Evolutionary conservation across 2,113 vertebrate species (phyloP).

Genomic region (Salvelinus namaycush): DNA sequence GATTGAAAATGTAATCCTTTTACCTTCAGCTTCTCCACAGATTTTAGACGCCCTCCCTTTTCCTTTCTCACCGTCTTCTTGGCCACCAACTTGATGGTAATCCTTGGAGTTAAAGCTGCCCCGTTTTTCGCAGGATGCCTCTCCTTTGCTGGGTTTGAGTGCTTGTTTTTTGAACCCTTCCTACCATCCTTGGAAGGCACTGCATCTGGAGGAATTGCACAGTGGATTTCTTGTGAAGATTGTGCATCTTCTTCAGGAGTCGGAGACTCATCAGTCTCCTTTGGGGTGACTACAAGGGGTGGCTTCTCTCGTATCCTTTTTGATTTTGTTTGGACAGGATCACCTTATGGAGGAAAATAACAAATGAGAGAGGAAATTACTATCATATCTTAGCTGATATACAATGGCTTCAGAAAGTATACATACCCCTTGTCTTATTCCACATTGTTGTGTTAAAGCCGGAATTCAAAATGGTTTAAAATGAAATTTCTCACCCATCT

Average conservation of each 20-base stretch:
- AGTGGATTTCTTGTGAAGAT: conserved; percentile 45
- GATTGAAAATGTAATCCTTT: conserved; percentile 78
- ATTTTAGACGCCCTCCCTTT: conserved; percentile 57
- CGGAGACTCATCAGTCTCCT: conserved; percentile 50
- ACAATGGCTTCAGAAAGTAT: too few relatives aligned
- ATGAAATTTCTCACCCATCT: too few relatives aligned
- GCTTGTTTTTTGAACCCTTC: conserved; percentile 60
- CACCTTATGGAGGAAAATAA: conserved; percentile 51
- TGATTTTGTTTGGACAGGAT: conserved; percentile 63
- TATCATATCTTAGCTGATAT: too few relatives aligned
- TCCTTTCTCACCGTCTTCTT: conserved; percentile 73
- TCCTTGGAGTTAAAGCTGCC: conserved; percentile 64
- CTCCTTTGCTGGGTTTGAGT: conserved; percentile 41
- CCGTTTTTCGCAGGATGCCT: conserved; percentile 60
- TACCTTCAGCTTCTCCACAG: conserved; percentile 72
- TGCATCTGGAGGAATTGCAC: conserved; percentile 43
- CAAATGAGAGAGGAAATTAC: neutral
- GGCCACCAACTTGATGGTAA: conserved; percentile 78
- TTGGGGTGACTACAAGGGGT: conserved; percentile 52
- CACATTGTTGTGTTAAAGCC: too few relatives aligned
- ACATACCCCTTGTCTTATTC: too few relatives aligned
- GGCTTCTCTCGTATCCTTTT: conserved; percentile 66
- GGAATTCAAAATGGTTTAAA: too few relatives aligned
- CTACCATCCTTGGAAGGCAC: conserved; percentile 53
- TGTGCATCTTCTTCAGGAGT: conserved; percentile 59